Base-by-base conservation (phyloP, 2,888 invertebrate genomes). In the Lasioglossum morio region DNA sequence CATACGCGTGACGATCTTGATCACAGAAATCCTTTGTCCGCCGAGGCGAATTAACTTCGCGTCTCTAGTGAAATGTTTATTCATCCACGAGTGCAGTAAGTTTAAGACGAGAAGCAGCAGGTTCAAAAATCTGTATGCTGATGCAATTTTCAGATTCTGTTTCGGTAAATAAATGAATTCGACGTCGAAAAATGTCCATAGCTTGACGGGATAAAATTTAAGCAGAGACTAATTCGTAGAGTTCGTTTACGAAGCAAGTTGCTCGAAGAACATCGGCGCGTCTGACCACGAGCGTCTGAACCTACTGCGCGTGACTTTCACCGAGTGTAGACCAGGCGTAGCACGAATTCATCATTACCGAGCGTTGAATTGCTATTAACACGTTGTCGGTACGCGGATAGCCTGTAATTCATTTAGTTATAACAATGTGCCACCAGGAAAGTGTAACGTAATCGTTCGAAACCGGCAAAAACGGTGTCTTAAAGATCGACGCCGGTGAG, bases 241-340 rank as follows among this genome's bases (percentile, higher is more conserved):
- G 7, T 48, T 48, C 48, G 7, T 7, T 5, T 12, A 57, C 12
- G 57, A 27, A 60, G 60, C 60, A 27, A 16, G 16, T 8, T 4
- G 30, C 16, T 66, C 19, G 27, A 5, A 16, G 3, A 37, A 2
- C 1, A 1, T 19, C 10, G 1, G 19, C 12, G 23, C 48, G 80
- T 82, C 82, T 80, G 80, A 75, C 82, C 46, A 75, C 48, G 48
- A 72, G 34, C 46, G 80, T 75, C 70, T 72, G 74, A 3, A 80
- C 80, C 82, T 75, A 80, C 82, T 82, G 80, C 30, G 80, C n/a
- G 16, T 8, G n/a, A 30, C 14, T 27, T 53, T 66, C 53, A 30
- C 19, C 23, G 12, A 1, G 3, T 12, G 27, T 27, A 60, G 60
- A 60, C 27, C 27, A 27, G 27, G 27, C 63, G 30, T 30, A 30